Evolutionary conservation across 2,113 vertebrate species (phyloP), one percentile per base, ranked within the genome.

Genomic region (Catharus minimus): DNA sequence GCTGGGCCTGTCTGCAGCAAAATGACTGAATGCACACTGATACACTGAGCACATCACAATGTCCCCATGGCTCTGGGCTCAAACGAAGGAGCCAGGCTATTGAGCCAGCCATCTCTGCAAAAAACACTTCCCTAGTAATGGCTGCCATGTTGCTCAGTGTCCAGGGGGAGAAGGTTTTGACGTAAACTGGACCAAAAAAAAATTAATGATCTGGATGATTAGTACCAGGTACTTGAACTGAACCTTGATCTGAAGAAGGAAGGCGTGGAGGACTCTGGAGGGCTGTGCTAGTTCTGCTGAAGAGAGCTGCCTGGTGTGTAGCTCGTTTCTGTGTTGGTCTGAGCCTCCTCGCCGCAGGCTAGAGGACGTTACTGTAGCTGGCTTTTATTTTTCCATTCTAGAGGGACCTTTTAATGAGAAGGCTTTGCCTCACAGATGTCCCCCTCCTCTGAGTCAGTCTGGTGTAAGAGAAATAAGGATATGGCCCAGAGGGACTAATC

Each of bases 401-500:
- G 33, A 85, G 87, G 87, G 91, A 89, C 77, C 21, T 76, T 92
- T 91, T 93, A 96, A 95, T 66, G 62, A 94, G 93, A 38, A 89
- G 58, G 62, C 55, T 92, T 95, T 95, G 86, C 93, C 43, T 93
- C 46, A 74, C 58, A 75, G 83, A 78, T 15, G 2, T 85, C 65
- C 64, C 71, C 15, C 62, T 94, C 36, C 80, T 82, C 83, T 85
- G 55, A 92, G 49, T 79, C 36, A n/a, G 56, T 74, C 90, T 87
- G 77, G 81, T 91, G 66, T 89, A 96, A 88, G 55, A 69, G 82
- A 90, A 95, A 95, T 88, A 91, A 94, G 94, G 80, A 94, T 94
- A 87, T 82, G 55, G 88, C 71, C 90, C 90, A 93, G 72, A 92
- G 94, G 92, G 93, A 96, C 86, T 91, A 96, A 95, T 91, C 93